A percentile compares a stretch with the other conserved stretches of the same genome.
phyloP scores from a whole-genome alignment of 1,140 invertebrate species.

The Drosophila varians region DNA sequence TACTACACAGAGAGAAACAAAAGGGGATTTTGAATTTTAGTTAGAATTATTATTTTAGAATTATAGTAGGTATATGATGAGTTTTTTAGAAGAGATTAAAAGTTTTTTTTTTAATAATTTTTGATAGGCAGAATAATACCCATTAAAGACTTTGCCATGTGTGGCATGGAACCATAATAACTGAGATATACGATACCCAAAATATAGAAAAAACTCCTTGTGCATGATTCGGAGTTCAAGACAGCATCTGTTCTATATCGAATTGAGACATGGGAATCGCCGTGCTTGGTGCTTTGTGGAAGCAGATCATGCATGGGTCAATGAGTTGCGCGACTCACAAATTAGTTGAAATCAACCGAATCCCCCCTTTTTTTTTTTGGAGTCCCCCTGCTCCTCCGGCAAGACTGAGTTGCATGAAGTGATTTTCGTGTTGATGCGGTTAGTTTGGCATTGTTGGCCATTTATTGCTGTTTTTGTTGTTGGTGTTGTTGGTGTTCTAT shows the following conservation, averaged over 20 bases:
- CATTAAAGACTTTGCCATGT: no score
- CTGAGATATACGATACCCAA: no score
- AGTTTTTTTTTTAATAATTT: no score
- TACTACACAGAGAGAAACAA: constrained; percentile 8
- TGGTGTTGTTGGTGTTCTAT: constrained; percentile 7
- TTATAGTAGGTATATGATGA: no score
- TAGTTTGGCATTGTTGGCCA: constrained; percentile 33
- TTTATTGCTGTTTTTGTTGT: constrained; percentile 25
- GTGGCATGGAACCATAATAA: no score
- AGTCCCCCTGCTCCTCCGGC: neutral
- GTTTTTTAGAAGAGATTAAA: neutral
- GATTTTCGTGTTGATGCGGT: constrained; percentile 69
- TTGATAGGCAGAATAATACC: no score
- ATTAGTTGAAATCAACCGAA: constrained; percentile 64
- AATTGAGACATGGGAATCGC: constrained; percentile 46
- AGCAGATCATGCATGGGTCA: constrained; percentile 53
- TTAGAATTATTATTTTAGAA: no score
- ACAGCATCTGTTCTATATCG: constrained; percentile 44
- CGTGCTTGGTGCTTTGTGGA: constrained; percentile 18
- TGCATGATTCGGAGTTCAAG: neutral
- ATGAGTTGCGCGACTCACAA: constrained; percentile 62
- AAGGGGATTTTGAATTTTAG: neutral
- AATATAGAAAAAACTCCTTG: no score
- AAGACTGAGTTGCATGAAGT: constrained; percentile 31
- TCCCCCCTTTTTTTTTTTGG: neutral